These are phyloP conservation scores for Oreotrochilus melanogaster DNA, from an alignment of 2,113 vertebrate species.

Conservation along the genomic window DNA sequence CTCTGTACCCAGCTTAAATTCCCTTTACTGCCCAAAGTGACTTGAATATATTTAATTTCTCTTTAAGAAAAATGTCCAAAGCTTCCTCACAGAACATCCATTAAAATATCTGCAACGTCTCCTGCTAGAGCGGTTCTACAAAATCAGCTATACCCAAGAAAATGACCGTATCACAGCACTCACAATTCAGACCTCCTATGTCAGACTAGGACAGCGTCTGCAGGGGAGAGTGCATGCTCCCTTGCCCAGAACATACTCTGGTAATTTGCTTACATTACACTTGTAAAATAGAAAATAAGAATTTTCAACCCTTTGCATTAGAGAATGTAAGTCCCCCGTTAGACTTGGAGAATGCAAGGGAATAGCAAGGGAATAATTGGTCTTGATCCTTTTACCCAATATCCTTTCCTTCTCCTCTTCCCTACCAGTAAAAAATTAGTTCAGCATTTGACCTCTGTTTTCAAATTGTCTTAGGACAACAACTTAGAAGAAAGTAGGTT, in stretches of 20 bases:
- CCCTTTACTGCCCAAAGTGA: background rate
- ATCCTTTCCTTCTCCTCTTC: background rate
- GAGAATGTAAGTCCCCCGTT: background rate
- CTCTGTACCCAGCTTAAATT: background rate
- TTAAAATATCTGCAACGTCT: background rate
- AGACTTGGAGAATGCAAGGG: background rate
- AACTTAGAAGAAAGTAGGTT: background rate
- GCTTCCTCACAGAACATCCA: background rate
- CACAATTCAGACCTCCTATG: background rate
- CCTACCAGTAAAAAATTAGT: background rate
- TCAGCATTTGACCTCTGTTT: background rate
- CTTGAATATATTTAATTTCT: background rate
- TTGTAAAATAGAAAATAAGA: background rate
- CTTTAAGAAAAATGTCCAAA: background rate
- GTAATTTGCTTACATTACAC: background rate
- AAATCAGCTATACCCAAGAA: background rate
- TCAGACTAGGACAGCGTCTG: background rate
- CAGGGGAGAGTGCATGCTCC: background rate
- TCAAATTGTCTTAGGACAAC: background rate
- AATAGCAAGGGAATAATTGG: background rate
- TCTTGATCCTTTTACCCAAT: background rate
- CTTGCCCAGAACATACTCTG: background rate
- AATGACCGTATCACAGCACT: background rate
- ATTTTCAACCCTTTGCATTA: background rate
- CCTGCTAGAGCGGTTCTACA: background rate